Evolutionary conservation across 35 echinoderm and acorn worm genomes (phyloP), one percentile per base, ranked within the genome.

Genomic region (Apostichopus japonicus): DNA sequence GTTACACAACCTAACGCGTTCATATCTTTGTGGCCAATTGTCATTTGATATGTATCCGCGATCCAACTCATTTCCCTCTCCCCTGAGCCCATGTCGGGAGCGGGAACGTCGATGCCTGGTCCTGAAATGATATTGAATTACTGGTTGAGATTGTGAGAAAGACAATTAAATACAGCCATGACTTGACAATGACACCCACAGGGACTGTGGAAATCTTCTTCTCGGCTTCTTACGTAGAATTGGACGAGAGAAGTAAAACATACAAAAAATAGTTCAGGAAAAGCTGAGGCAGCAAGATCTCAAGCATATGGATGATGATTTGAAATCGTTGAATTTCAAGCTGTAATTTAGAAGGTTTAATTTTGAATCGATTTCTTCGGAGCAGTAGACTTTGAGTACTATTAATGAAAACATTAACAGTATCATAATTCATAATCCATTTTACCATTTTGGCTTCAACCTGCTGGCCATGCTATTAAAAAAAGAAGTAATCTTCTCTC

Each of bases 41-140:
- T 99, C 86, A 93, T 96, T 77, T 91, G 93, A 81, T 99, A 99
- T 11, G 95, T 99, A 87, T 99, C 97, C 24, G 97, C 97, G n/a
- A 99, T 99, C 97, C 97, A 99, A 83, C 95, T 91, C 97, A 99
- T 99, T 78, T 95, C 95, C 53, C 92, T 91, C 81, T 99, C 97
- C 15, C 93, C 92, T 14, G 97, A 94, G 19, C 95, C 97, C 97
- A 99, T 99, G 78, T 99, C 97, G 0, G 97, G 97, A 55, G 97
- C 97, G 13, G 97, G 97, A 4, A 99, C 95, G 72, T 95, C 93
- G 78, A 96, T 93, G 22, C 97, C 97, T 77, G 97, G 97, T 57
- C 97, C 95, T 96, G 81, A 11, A 77, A 78, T 52, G 67, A 51
- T 19, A 59, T 67, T 16, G 27, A 90, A 90, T 53, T 21, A 22